Evolutionary conservation across 2,113 vertebrate species (phyloP).

Genomic region (Microcebus tavaratra): DNA sequence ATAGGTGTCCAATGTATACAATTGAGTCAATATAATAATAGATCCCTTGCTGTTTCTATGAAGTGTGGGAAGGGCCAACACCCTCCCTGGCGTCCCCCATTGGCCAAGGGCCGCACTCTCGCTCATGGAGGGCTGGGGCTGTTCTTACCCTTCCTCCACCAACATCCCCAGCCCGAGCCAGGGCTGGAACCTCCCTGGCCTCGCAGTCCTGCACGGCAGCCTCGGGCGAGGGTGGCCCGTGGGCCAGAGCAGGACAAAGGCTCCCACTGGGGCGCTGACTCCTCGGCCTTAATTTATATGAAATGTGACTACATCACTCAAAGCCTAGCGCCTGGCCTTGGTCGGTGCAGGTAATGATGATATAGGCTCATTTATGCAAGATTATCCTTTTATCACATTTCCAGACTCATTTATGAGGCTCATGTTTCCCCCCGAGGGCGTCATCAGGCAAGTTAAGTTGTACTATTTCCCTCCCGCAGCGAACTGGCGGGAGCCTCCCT

Average conservation of each 20-base stretch:
- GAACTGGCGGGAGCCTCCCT: constrained; percentile 89
- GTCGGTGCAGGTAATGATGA: constrained; percentile 88
- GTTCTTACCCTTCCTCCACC: not conserved
- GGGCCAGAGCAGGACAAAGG: not conserved
- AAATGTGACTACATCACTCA: constrained; percentile 67
- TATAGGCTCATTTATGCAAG: constrained; percentile 89
- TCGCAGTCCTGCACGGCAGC: not conserved
- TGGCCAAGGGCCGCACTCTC: not conserved
- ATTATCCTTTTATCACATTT: constrained; percentile 93
- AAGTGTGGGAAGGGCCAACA: not conserved
- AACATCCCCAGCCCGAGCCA: not conserved
- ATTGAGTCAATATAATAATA: not conserved
- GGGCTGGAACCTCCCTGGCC: not conserved
- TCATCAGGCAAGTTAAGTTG: constrained; percentile 92
- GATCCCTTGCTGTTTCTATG: not conserved
- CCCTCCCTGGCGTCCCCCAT: no score
- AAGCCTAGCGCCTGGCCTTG: constrained; percentile 51
- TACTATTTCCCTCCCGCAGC: constrained; percentile 90
- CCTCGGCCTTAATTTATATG: constrained; percentile 58
- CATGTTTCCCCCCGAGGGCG: constrained; percentile 88
- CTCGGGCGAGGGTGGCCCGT: not conserved
- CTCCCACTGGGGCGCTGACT: not conserved
- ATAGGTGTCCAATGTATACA: not conserved
- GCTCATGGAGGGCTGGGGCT: not conserved
- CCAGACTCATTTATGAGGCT: constrained; percentile 89